phyloP scores from a whole-genome alignment of 1,140 invertebrate genomes.

The Drosophila pseudoananassae region DNA sequence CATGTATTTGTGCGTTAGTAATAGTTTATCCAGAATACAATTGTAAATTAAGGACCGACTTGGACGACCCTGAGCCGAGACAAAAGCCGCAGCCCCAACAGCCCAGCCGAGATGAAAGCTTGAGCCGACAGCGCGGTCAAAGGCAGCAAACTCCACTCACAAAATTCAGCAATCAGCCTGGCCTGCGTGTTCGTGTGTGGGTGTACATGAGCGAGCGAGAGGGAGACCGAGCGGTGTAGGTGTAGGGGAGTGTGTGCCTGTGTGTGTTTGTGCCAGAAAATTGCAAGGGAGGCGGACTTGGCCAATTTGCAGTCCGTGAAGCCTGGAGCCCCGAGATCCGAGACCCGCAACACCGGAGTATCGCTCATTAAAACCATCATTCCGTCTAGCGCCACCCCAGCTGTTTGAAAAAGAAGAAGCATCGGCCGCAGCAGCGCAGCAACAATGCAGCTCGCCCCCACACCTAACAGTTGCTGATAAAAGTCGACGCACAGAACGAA shows the following conservation, averaged over 20 bases:
- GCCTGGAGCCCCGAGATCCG: neutral
- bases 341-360: neutral
- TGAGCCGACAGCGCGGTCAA: neutral
- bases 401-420: neutral
- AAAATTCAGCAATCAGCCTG: neutral
- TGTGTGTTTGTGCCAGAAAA: constrained; percentile 2
- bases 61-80: neutral
- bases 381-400: neutral
- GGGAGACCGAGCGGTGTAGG: neutral
- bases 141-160: neutral
- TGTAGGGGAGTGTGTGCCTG: neutral
- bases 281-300: constrained; percentile 3
- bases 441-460: constrained; percentile 19
- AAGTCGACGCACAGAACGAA: constrained; percentile 16
- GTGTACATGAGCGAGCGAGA: neutral
- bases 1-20: constrained; percentile 67
- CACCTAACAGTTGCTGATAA: constrained; percentile 37
- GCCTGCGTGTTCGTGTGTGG: neutral
- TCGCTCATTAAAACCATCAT: neutral
- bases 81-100: constrained; percentile 11
- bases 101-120: neutral
- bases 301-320: neutral
- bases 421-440: neutral
- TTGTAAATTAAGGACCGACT: constrained; percentile 35
- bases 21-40: constrained; percentile 74